Evolutionary conservation across 2,113 vertebrate genomes (phyloP).

Genomic region (Antennarius striatus): DNA sequence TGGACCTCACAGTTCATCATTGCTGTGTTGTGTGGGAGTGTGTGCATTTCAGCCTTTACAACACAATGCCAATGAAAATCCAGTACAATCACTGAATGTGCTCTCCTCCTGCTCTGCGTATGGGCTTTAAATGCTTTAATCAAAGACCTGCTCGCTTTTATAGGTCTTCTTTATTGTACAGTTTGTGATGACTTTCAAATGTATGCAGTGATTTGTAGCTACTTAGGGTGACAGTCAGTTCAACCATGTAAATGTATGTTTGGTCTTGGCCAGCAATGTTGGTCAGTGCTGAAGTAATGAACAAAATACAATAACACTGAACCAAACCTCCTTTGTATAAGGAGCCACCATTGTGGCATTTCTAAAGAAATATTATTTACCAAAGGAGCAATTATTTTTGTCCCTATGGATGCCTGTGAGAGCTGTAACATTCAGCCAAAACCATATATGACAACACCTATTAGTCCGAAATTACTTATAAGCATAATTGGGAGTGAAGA

Average conservation of each 20-base stretch:
- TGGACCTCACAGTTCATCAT: constrained; percentile 38
- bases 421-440: constrained; percentile 44
- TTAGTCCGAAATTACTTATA: constrained; percentile 34
- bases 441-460: constrained; percentile 46
- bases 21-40: constrained; percentile 43
- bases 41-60: constrained; percentile 40
- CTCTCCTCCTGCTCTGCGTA: constrained; percentile 61
- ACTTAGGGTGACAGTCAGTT: constrained; percentile 64
- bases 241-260: constrained; percentile 46
- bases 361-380: constrained; percentile 47
- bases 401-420: constrained; percentile 59
- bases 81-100: constrained; percentile 73
- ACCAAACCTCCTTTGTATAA: constrained; percentile 8
- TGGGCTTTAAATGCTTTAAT: constrained; percentile 68
- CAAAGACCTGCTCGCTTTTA: constrained; percentile 71
- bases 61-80: constrained; percentile 61
- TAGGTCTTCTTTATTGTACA: constrained; percentile 72
- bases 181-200: constrained; percentile 71
- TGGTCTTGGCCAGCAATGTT: constrained; percentile 22
- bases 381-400: constrained; percentile 36
- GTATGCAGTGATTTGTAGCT: constrained; percentile 71
- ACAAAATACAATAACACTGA: constrained; percentile 9
- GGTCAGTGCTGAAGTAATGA: constrained; percentile 34
- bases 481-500: constrained; percentile 16
- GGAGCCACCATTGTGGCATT: constrained; percentile 11